Evolutionary conservation across 2,113 vertebrate species (phyloP).

Genomic region (Dunckerocampus dactyliophorus): DNA sequence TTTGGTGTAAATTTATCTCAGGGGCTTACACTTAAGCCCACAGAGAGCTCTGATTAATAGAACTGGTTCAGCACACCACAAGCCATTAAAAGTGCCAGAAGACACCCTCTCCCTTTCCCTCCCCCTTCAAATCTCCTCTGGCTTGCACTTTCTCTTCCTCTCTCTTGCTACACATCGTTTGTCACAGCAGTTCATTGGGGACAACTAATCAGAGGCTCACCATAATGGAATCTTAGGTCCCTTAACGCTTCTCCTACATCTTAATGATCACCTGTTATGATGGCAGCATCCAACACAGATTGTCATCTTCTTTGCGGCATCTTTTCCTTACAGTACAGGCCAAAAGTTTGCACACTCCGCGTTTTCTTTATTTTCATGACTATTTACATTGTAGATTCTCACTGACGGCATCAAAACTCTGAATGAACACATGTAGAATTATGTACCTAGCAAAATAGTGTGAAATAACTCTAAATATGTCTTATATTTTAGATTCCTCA

Average conservation of each 20-base stretch:
- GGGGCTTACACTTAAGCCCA: slow-evolving; percentile 62
- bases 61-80: slow-evolving; percentile 61
- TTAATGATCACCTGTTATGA: slow-evolving; percentile 57
- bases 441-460: no score
- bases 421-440: no score
- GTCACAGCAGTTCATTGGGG: slow-evolving; percentile 59
- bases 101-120: slow-evolving; percentile 46
- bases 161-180: slow-evolving; percentile 59
- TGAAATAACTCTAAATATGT: no score
- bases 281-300: slow-evolving; percentile 18
- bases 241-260: slow-evolving; percentile 44
- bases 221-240: slow-evolving; percentile 60
- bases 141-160: slow-evolving; percentile 33
- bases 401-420: no score
- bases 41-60: slow-evolving; percentile 71
- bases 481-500: no score
- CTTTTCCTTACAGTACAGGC: no score
- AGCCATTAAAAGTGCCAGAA: slow-evolving; percentile 72
- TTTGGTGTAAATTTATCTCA: slow-evolving; percentile 53
- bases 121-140: slow-evolving; percentile 53
- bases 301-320: neutral
- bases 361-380: no score
- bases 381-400: no score
- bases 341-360: no score
- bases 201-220: slow-evolving; percentile 65